Conservation (phyloP, 1,140 invertebrate genomes). For the Leptinotarsa texana region DNA sequence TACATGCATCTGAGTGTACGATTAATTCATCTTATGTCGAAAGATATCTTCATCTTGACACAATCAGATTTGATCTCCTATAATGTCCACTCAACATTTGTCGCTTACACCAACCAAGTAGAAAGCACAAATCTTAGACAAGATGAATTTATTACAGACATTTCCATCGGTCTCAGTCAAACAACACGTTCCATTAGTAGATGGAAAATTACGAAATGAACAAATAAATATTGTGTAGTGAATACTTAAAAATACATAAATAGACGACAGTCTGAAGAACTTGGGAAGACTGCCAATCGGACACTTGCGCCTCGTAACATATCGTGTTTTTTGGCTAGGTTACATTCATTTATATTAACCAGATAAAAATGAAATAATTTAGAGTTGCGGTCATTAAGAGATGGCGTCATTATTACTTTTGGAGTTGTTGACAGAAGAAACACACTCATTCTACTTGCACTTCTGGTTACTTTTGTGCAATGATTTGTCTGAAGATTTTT, state of each 20-base stretch:
- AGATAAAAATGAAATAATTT: not conserved
- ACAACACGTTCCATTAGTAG: not conserved
- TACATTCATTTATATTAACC: not conserved
- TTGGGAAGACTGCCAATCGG: not conserved
- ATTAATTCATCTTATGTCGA: not conserved
- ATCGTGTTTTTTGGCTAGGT: not conserved
- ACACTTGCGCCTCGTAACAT: not conserved
- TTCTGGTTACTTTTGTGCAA: no score
- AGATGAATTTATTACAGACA: not conserved
- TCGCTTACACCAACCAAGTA: not conserved
- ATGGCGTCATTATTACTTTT: not conserved
- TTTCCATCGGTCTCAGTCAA: not conserved
- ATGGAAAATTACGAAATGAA: not conserved
- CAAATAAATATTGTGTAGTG: slow-evolving; percentile 3
- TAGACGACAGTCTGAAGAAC: not conserved
- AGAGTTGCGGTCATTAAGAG: not conserved
- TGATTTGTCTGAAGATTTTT: no score
- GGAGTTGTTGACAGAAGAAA: not conserved
- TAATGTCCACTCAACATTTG: not conserved
- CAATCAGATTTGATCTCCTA: not conserved
- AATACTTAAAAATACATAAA: not conserved
- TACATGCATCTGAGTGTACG: no score
- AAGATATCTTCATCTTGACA: not conserved
- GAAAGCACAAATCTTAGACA: not conserved
- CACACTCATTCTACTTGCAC: no score